Evolutionary conservation across 2,888 invertebrate genomes (phyloP).

Genomic region (Amiota mariae): DNA sequence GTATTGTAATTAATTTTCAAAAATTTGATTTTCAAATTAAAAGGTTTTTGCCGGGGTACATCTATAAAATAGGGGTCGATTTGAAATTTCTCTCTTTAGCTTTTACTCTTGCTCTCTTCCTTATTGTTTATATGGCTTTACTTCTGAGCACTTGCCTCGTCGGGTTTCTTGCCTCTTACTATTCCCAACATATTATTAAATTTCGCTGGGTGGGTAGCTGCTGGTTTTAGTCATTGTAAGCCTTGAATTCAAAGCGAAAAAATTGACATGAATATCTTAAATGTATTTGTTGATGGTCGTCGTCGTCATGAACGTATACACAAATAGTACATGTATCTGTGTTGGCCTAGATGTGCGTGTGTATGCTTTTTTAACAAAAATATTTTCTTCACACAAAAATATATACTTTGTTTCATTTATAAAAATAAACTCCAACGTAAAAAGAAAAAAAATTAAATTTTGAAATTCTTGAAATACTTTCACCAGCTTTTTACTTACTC

Average conservation of each 20-base stretch:
- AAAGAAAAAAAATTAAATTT: too few relatives aligned
- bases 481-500: too few relatives aligned
- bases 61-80: too few relatives aligned
- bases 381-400: conserved; percentile 16
- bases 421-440: background rate
- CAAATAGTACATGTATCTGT: background rate
- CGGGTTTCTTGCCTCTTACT: too few relatives aligned
- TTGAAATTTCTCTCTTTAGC: too few relatives aligned
- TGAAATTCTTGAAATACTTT: too few relatives aligned
- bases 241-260: conserved; percentile 2
- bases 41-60: too few relatives aligned
- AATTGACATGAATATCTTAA: conserved; percentile 19
- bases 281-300: conserved; percentile 13
- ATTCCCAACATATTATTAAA: background rate
- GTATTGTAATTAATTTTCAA: too few relatives aligned
- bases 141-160: too few relatives aligned
- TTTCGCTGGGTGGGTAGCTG: background rate
- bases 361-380: background rate
- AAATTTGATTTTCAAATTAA: too few relatives aligned
- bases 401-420: background rate
- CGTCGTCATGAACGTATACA: background rate
- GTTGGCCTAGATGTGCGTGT: conserved; percentile 12
- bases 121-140: too few relatives aligned
- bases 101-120: too few relatives aligned
- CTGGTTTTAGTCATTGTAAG: conserved; percentile 11